These are phyloP conservation scores for Sclerodermus sp. DNA, from an alignment of 2,888 invertebrate species.

Conservation along the genomic window DNA sequence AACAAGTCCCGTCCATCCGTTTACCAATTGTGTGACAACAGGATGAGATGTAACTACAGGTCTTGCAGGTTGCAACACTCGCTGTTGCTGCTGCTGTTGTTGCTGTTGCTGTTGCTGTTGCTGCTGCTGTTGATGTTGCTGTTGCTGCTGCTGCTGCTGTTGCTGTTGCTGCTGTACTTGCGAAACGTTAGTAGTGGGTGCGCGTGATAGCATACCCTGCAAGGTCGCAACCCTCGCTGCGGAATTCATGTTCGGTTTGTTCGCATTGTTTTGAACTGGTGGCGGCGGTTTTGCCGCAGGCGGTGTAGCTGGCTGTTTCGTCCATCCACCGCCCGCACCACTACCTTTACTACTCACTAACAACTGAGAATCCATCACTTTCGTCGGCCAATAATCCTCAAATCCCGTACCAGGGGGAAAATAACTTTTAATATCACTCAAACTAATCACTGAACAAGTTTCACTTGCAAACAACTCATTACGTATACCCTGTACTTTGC, in stretches of 20 bases:
- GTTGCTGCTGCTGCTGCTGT: slow-evolving; percentile 25
- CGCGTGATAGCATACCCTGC: slow-evolving; percentile 40
- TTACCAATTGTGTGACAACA: slow-evolving; percentile 53
- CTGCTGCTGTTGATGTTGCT: slow-evolving; percentile 27
- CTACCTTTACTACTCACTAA: slow-evolving; percentile 70
- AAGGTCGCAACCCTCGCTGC: slow-evolving; percentile 41
- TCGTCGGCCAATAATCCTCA: slow-evolving; percentile 92
- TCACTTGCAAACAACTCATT: slow-evolving; percentile 90
- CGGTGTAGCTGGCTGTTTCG: slow-evolving; percentile 74
- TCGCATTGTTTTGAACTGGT: slow-evolving; percentile 41
- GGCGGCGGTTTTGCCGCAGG: slow-evolving; percentile 59
- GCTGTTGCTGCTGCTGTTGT: slow-evolving; percentile 17
- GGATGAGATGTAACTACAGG: slow-evolving; percentile 41
- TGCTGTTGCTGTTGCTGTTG: slow-evolving; percentile 27
- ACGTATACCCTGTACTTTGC: slow-evolving; percentile 90
- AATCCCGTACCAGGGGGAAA: slow-evolving; percentile 88
- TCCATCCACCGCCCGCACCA: slow-evolving; percentile 71
- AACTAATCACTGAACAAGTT: slow-evolving; percentile 86
- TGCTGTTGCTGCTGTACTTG: slow-evolving; percentile 44
- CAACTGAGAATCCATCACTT: slow-evolving; percentile 81
- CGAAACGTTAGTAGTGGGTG: slow-evolving; percentile 29
- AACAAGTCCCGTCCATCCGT: slow-evolving; percentile 59
- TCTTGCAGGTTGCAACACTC: slow-evolving; percentile 38
- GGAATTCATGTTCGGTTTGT: slow-evolving; percentile 27
- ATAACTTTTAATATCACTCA: slow-evolving; percentile 87